Base-by-base conservation (phyloP, 2,113 vertebrate species). In the Periophthalmus modestus region DNA sequence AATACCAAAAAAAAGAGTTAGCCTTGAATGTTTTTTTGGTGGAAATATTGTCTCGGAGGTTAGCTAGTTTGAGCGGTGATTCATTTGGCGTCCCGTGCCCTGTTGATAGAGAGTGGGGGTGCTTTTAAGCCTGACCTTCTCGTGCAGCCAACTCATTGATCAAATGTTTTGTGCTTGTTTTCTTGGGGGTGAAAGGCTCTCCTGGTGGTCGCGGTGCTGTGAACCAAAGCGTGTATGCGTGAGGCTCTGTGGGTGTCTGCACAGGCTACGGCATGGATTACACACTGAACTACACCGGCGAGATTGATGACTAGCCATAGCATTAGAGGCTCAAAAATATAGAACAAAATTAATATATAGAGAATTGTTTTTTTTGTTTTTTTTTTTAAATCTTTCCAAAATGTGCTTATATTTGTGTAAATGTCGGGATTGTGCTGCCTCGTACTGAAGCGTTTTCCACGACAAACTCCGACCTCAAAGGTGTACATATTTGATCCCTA, bases 91-190 rank as follows among this genome's bases (percentile, higher is more conserved):
- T 52, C 47, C 66, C 24, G 48, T 71, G 33, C 47, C 28, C 69
- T 59, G 58, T 61, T 82, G 74, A 86, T 83, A 72, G 76, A 33
- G 54, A 48, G 43, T 21, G 52, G 34, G 48, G 12, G 58, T 24
- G 68, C 76, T 81, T 89, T 83, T 71, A 86, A 72, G 67, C 72
- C n/a, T 73, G 77, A 74, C 83, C 82, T 82, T 79, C 52, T 18
- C 55, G 48, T 78, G 24, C 39, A 73, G 55, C 15, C 61, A 61
- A 55, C 12, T 58, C 43, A 34, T 67, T 71, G 63, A 80, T 79
- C 69, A 78, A 83, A 84, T 75, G 66, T 71, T 71, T 74, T 73
- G 72, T 54, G 61, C 72, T 76, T 85, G 68, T 81, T 87, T 80
- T 71, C 24, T 59, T 66, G 14, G 62, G 59, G 72, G 78, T 77